These are phyloP conservation scores for Drosophila cognata DNA, from an alignment of 2,888 invertebrate species.

Conservation along the genomic window DNA sequence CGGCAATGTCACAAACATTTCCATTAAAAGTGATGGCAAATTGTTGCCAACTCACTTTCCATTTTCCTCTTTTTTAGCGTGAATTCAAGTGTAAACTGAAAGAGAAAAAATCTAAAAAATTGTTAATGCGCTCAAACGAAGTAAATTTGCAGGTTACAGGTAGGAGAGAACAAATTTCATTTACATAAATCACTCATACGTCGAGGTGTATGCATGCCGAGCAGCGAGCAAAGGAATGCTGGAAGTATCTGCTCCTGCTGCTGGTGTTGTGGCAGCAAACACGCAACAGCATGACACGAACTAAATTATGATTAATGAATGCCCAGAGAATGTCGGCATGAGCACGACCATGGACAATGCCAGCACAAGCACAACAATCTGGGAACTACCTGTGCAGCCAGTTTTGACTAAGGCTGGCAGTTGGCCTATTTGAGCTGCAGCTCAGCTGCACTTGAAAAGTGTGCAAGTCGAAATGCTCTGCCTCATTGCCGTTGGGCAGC, in stretches of 20 bases:
- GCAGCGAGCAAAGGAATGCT: slow-evolving; percentile 15
- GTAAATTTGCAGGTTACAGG: slow-evolving; percentile 31
- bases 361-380: slow-evolving; percentile 21
- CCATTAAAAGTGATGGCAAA: slow-evolving; percentile 30
- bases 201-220: slow-evolving; percentile 50
- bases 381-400: slow-evolving; percentile 6
- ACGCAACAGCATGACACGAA: slow-evolving; percentile 67
- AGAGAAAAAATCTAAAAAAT: not conserved
- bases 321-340: slow-evolving; percentile 17
- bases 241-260: slow-evolving; percentile 37
- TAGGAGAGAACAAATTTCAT: slow-evolving; percentile 61
- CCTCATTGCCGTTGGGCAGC: not conserved
- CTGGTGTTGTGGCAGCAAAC: slow-evolving; percentile 47
- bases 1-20: slow-evolving; percentile 26
- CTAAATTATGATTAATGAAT: slow-evolving; percentile 71
- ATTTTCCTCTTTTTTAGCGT: slow-evolving; percentile 21
- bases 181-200: slow-evolving; percentile 75
- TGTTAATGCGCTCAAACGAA: slow-evolving; percentile 34
- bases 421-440: slow-evolving; percentile 12
- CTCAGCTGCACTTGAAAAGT: slow-evolving; percentile 14
- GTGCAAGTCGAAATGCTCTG: slow-evolving; percentile 12
- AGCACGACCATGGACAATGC: not conserved
- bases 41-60: slow-evolving; percentile 51
- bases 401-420: slow-evolving; percentile 10
- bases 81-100: slow-evolving; percentile 26